A percentile compares a stretch with the other conserved stretches of the same genome.
Evolutionary conservation across 2,113 vertebrate species (phyloP).

Genomic region (Mixornis gularis): DNA sequence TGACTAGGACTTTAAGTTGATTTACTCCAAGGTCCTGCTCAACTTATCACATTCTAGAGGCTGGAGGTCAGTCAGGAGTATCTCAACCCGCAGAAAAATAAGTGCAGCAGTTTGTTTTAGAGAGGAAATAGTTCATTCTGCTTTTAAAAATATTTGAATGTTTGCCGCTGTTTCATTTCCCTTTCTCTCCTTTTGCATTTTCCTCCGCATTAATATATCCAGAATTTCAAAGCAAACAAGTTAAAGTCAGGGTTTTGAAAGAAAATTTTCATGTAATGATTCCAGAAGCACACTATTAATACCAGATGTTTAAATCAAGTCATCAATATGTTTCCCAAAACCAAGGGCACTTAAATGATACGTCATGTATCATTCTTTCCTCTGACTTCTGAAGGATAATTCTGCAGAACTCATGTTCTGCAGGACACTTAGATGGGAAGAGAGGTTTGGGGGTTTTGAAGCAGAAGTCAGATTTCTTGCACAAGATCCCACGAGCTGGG

Average conservation of each 20-base stretch:
- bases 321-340: background rate
- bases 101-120: background rate
- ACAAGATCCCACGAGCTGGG: background rate
- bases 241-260: background rate
- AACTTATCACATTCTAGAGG: background rate
- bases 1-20: background rate
- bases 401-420: background rate
- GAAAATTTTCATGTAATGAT: background rate
- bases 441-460: background rate
- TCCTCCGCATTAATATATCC: background rate
- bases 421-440: background rate
- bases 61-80: background rate
- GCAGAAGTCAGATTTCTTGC: background rate
- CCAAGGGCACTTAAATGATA: background rate
- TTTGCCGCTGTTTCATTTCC: background rate
- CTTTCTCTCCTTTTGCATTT: background rate
- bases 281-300: conserved; percentile 27
- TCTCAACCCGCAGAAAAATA: background rate
- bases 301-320: background rate
- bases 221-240: conserved; percentile 18
- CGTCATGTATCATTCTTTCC: background rate
- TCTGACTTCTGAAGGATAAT: background rate
- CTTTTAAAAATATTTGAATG: background rate
- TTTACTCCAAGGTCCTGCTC: background rate
- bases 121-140: background rate